Evolutionary conservation across 64 coral and sea anemone species (phyloP).

Genomic region (Porites australiensis): DNA sequence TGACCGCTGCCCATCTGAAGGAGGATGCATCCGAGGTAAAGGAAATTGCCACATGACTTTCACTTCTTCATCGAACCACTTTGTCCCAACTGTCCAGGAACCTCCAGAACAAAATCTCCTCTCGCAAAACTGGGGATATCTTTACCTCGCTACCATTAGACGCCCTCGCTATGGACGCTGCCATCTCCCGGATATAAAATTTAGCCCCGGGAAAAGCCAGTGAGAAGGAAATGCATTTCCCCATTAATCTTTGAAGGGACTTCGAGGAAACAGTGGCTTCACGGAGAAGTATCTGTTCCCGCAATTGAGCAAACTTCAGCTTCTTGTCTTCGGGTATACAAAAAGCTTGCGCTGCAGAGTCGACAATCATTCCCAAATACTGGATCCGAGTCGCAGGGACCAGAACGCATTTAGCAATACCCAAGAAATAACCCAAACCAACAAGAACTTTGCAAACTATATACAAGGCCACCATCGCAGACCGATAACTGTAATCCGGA

Average conservation of each 20-base stretch:
- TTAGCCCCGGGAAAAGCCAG: conserved; percentile 46
- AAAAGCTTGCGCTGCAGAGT: conserved; percentile 13
- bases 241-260: conserved; percentile 43
- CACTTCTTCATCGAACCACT: conserved; percentile 36
- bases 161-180: neutral
- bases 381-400: conserved; percentile 1
- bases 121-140: neutral
- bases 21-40: conserved; percentile 29
- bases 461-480: conserved; percentile 41
- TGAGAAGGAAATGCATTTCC: conserved; percentile 38
- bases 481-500: conserved; percentile 6
- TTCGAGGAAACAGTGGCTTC: neutral
- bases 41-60: conserved; percentile 9
- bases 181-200: conserved; percentile 32
- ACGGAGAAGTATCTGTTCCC: conserved; percentile 21
- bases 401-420: conserved; percentile 48
- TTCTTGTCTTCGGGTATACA: conserved; percentile 7
- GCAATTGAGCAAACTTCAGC: conserved; percentile 8
- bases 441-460: conserved; percentile 31
- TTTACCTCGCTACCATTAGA: neutral
- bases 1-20: conserved; percentile 26
- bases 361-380: conserved; percentile 25
- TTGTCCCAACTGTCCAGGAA: conserved; percentile 39
- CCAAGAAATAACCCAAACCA: conserved; percentile 20
- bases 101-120: conserved; percentile 59